phyloP scores from a whole-genome alignment of 1,140 invertebrate species.

The Brachionus asplanchnoidis region DNA sequence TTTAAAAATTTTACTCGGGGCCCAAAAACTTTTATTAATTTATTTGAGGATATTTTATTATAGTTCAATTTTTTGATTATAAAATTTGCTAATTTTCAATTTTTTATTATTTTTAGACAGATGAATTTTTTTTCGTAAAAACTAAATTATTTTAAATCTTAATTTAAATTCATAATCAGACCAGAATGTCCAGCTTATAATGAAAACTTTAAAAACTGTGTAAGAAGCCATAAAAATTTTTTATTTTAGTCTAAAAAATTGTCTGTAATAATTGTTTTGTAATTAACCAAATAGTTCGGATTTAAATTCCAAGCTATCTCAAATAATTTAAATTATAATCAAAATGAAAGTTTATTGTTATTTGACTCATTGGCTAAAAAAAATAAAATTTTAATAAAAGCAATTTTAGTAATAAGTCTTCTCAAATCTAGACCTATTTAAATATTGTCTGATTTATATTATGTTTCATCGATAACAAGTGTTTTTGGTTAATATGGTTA shows the following conservation, averaged over 20 bases:
- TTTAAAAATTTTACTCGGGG: neutral
- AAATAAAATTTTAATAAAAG: neutral
- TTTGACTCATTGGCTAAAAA: neutral
- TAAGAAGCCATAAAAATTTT: neutral
- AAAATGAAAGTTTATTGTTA: neutral
- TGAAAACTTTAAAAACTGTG: neutral
- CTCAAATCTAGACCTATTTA: neutral
- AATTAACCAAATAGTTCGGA: neutral
- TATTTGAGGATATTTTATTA: neutral
- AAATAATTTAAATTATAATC: neutral
- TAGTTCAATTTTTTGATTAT: neutral
- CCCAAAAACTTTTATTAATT: neutral
- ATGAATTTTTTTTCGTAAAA: no score
- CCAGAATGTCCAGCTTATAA: neutral
- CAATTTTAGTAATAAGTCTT: neutral
- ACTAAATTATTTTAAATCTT: neutral
- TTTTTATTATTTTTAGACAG: neutral
- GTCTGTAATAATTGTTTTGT: neutral
- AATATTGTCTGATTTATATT: slow-evolving; percentile 16
- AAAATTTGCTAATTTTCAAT: neutral
- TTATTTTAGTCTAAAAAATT: neutral
- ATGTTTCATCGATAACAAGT: neutral
- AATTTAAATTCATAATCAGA: neutral
- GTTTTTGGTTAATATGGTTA: slow-evolving; percentile 7
- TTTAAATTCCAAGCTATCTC: neutral